These are phyloP conservation scores for Drosophila dives DNA, from an alignment of 2,888 invertebrate genomes.

Conservation along the genomic window DNA sequence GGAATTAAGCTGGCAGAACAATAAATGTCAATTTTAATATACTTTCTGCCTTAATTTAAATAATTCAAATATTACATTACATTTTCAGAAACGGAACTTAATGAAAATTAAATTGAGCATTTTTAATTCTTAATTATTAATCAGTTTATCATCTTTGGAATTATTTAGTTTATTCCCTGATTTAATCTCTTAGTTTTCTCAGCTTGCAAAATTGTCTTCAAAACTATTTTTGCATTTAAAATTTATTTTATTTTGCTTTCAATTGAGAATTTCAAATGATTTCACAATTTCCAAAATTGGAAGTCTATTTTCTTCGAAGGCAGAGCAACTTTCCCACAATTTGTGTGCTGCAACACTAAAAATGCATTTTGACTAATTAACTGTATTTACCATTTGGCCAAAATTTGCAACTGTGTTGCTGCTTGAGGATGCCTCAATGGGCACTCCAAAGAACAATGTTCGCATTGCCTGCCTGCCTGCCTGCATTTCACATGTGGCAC, in stretches of 20 bases:
- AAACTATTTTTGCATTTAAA: neutral
- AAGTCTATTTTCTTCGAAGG: neutral
- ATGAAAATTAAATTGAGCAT: neutral
- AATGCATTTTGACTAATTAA: slow-evolving; percentile 17
- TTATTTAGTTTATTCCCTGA: neutral
- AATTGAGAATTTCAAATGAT: too few relatives aligned
- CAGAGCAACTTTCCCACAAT: neutral
- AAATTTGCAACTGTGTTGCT: slow-evolving; percentile 12
- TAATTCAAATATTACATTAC: neutral
- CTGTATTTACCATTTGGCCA: slow-evolving; percentile 4
- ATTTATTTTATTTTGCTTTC: neutral
- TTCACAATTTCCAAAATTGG: neutral
- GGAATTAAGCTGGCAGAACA: slow-evolving; percentile 6
- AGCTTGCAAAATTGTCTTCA: neutral
- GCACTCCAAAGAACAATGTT: slow-evolving; percentile 15
- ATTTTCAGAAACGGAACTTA: neutral
- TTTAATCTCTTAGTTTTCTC: neutral
- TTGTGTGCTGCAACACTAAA: neutral
- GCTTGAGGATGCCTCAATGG: slow-evolving; percentile 19
- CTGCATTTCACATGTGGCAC: neutral
- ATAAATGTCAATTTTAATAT: neutral
- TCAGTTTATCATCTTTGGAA: neutral
- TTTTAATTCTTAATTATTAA: neutral
- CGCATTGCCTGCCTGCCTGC: slow-evolving; percentile 8
- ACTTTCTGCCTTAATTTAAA: neutral